phyloP scores from a whole-genome alignment of 2,888 invertebrate genomes.

The Drosophila lacicola region DNA sequence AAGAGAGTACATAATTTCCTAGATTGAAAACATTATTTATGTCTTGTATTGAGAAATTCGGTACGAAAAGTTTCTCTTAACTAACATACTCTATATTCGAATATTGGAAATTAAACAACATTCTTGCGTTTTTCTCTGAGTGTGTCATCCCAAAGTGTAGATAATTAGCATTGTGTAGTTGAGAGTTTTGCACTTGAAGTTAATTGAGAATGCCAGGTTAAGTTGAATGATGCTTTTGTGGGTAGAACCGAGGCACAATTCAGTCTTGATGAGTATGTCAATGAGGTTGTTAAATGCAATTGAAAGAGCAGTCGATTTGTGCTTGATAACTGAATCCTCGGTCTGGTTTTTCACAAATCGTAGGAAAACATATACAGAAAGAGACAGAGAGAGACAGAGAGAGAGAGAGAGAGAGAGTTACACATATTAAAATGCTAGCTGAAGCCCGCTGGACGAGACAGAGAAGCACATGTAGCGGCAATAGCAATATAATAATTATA shows the following conservation, averaged over 20 bases:
- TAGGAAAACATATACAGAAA: constrained; percentile 32
- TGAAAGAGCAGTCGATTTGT: constrained; percentile 10
- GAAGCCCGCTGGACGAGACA: constrained; percentile 58
- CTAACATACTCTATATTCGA: too few relatives aligned
- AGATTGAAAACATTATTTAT: too few relatives aligned
- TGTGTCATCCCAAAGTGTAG: constrained; percentile 22
- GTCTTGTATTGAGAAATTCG: too few relatives aligned
- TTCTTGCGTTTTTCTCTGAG: constrained; percentile 1
- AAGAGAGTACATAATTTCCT: too few relatives aligned
- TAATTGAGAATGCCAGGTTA: constrained; percentile 29
- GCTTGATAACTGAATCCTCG: constrained; percentile 35
- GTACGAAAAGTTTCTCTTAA: too few relatives aligned
- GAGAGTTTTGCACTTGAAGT: constrained; percentile 27
- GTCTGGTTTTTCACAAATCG: constrained; percentile 32
- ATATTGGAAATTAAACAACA: background rate
- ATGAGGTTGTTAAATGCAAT: constrained; percentile 26
- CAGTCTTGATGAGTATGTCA: constrained; percentile 23
- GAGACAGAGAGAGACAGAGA: background rate
- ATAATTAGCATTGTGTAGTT: constrained; percentile 21
- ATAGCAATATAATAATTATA: constrained; percentile 23
- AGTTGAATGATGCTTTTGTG: constrained; percentile 7
- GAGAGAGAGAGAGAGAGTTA: constrained; percentile 31
- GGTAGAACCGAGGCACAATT: constrained; percentile 9
- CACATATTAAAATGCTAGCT: constrained; percentile 37
- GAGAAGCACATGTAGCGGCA: constrained; percentile 43